Evolutionary conservation across 2,113 vertebrate species (phyloP), one percentile per base, ranked within the genome.

Genomic region (Fukomys damarensis): DNA sequence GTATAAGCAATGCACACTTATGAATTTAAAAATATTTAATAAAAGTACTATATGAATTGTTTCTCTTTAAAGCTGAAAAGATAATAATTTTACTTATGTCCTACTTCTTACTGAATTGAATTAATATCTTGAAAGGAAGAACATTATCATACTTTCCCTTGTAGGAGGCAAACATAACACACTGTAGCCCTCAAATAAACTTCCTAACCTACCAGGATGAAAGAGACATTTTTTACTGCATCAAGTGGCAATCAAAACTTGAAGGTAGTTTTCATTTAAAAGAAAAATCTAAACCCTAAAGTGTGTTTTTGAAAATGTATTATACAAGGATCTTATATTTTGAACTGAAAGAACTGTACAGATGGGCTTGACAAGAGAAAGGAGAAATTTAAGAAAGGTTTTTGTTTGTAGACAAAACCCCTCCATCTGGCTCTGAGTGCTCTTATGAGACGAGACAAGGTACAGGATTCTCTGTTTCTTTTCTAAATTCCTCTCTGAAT

Each of bases 51-150:
- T 52, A 88, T 90, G 52, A 68, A 79, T 32, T 81, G 54, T 56
- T 17, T 77, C 77, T 82, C 80, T 82, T 79, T 95, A 54, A 86
- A 93, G 63, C 68, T 49, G 41, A 92, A 93, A 92, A 26, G 4
- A 52, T 70, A 94, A 43, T 85, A 49, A 63, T 79, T 96, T 95
- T 63, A 77, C n/a, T 92, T 68, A 65, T 74, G 38, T 54, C 28
- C 88, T 80, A 89, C 74, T 96, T 95, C 83, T 26, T 92, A 90
- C 7, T 32, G n/a, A 46, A 79, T 26, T 83, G 46, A 97, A 79
- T 90, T 93, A 92, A 5, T 56, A 80, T 77, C 66, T 83, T 54
- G 26, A 93, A 92, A 84, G 49, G 81, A 89, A 93, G 49, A 89
- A 5, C 20, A 80, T 58, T 7, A 59, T 61, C 10, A 72, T 66